Evolutionary conservation across 1,140 invertebrate genomes (phyloP), one percentile per base, ranked within the genome.

Genomic region (Nylanderia fulva): DNA sequence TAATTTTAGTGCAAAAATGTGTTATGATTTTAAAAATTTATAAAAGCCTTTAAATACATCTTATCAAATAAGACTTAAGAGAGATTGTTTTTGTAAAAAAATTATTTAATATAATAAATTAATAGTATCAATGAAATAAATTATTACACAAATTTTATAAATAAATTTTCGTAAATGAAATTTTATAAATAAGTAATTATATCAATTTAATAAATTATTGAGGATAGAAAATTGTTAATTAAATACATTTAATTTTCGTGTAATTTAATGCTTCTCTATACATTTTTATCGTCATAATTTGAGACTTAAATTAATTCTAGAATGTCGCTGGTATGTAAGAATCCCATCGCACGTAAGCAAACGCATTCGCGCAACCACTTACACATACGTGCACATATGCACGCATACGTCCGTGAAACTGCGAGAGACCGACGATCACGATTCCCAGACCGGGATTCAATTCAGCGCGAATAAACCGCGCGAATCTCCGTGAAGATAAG

Each of bases 401-500:
- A 42, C 11, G 39, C 11, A 1, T 9, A 18, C 11, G 87, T 76
- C 21, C 39, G 33, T 72, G 76, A 83, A 83, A 77, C 85, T 84
- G 79, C 79, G 77, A 86, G 66, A 84, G 72, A 56, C 87, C 66
- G 69, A 27, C 66, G 87, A 83, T 85, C 84, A 84, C 87, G 72
- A 89, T 89, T 89, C 88, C 88, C 88, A 89, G 71, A 84, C 74
- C 60, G 85, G 68, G 48, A 89, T 86, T 88, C 88, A 89, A 89
- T 89, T 89, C 77, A 84, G 76, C 48, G 54, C 45, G 71, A 83
- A 21, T 58, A 87, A 75, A 48, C 87, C 90, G 90, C 92, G 92
- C 92, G 91, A 93, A 93, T 93, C 91, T 92, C 85, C 85, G 87
- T 77, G 82, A 89, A 93, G 92, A 93, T 93, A 93, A 93, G 92